Base-by-base conservation (phyloP, 1,140 invertebrate species). In the Macrobrachium nipponense region DNA sequence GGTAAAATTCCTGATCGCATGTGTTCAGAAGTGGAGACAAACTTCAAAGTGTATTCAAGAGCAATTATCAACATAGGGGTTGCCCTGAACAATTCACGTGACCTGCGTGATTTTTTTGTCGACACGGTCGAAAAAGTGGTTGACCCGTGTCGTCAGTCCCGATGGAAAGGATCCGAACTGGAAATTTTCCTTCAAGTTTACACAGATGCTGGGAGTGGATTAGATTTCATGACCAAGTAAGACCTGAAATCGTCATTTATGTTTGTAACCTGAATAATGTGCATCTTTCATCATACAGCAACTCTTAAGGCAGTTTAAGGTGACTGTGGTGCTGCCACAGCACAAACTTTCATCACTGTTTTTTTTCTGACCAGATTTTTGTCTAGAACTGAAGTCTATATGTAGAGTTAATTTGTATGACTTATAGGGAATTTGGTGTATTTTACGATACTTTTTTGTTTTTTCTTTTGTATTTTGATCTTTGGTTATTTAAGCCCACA, bases 11-110 rank as follows among this genome's bases (percentile, higher is more conserved):
- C 89, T 95, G n/a, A 95, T 96, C 87, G 94, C 95, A 89, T 93
- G 94, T 2, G 96, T 94, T 91, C 93, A 89, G 96, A 96, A 89
- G 89, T 96, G 86, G 96, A 96, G 87, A 83, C 92, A 0, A 96
- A 96, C 90, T 97, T 97, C 89, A 94, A 96, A 89, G 93, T 94
- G 3, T 95, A 97, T 89, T 96, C 96, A 18, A 93, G 97, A 89
- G 94, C 95, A 0, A 92, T 98, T 70, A 93, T 98, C 18, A 95
- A 95, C 20, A 93, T 98, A 87, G 97, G 96, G 0, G 95, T 94
- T 89, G 96, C 96, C 90, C 91, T 98, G 44, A 97, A 98, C 91
- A 94, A 97, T 72, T 95, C 95, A 15, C 93, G 97, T 89, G 97
- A 98, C 90, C 91, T 97, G 23, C 88, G 95, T 77, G 93, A 93